Percentiles rank a stretch among this genome's conserved stretches.
Conservation (phyloP, 2,888 invertebrate species). For the Torymus aiolomorphi region DNA sequence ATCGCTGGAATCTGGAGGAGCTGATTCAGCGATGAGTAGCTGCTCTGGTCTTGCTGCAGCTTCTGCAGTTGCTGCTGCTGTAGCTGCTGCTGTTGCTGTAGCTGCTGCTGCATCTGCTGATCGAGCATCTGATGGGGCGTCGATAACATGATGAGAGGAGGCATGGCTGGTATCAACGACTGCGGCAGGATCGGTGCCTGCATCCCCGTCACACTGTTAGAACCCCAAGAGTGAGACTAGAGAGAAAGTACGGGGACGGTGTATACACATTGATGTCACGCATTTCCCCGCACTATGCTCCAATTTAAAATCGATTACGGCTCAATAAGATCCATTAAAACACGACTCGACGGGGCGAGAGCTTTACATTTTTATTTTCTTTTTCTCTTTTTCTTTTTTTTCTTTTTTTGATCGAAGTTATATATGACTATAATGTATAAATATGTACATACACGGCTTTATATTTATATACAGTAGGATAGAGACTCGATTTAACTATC, state of each 20-base stretch:
- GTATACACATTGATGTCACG: conserved; percentile 50
- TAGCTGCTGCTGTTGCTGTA: no score
- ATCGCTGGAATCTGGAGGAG: not conserved
- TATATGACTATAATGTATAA: no score
- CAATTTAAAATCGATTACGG: conserved; percentile 19
- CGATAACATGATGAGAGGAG: not conserved
- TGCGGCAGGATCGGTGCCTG: conserved; percentile 70
- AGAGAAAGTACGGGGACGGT: conserved; percentile 68
- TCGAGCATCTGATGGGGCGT: no score
- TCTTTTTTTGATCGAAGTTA: no score
- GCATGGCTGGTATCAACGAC: conserved; percentile 37
- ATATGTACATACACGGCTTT: no score
- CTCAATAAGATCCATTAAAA: no score
- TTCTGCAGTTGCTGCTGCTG: not conserved
- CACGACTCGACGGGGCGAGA: no score
- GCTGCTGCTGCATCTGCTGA: conserved; percentile 14
- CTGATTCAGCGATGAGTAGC: not conserved
- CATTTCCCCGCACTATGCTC: conserved; percentile 62
- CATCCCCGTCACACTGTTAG: conserved; percentile 75
- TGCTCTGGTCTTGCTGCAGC: not conserved
- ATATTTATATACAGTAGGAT: no score
- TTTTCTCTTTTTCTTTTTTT: no score
- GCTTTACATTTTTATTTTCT: no score
- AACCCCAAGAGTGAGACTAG: conserved; percentile 71
- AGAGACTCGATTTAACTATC: no score